Evolutionary conservation across 1,140 invertebrate genomes (phyloP).

Genomic region (Agrypnia vestita): DNA sequence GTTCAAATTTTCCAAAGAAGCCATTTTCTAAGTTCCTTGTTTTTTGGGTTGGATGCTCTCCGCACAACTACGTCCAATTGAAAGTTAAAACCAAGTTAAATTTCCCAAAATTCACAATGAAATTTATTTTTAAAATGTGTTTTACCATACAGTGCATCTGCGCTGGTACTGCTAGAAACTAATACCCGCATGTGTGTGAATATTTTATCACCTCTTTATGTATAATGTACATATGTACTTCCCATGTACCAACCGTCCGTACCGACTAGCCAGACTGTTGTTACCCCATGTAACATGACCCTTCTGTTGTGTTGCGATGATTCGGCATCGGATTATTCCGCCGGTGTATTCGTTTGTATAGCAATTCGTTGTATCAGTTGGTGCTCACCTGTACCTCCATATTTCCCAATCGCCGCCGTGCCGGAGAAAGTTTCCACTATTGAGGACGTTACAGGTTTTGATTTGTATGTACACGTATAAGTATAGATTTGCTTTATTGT

Average conservation of each 20-base stretch:
- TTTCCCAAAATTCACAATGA: no score
- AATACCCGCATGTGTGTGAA: no score
- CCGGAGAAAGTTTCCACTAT: conserved; percentile 34
- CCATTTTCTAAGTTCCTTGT: no score
- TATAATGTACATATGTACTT: no score
- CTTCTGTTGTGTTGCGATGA: not conserved
- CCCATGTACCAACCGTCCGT: not conserved
- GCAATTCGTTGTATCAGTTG: not conserved
- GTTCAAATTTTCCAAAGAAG: no score
- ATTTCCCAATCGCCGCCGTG: conserved; percentile 15
- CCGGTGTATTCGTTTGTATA: not conserved
- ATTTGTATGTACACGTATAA: conserved; percentile 17
- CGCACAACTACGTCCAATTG: no score
- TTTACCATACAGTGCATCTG: no score
- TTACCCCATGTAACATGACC: not conserved
- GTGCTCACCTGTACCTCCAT: not conserved
- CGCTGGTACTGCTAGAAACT: no score
- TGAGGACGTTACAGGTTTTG: conserved; percentile 36
- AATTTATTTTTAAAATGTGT: no score
- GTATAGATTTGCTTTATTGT: not conserved
- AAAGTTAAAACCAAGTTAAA: no score
- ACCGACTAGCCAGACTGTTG: not conserved
- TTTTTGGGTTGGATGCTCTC: no score
- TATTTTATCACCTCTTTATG: no score
- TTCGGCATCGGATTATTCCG: not conserved